Conservation (phyloP, 2,888 invertebrate genomes). For the Nomada hirtipes region DNA sequence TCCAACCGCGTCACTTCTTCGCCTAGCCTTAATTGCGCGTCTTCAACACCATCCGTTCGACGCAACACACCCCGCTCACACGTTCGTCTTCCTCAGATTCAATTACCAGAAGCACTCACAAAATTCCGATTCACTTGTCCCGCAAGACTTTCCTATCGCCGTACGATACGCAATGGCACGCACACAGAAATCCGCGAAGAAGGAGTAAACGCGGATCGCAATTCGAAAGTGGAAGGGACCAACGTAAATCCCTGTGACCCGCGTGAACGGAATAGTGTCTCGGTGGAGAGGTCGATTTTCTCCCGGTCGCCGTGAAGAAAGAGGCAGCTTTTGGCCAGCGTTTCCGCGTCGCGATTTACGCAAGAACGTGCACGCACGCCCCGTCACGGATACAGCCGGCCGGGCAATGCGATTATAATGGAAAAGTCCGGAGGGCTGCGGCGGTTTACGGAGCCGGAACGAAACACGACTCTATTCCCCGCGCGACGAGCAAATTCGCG, state of each 20-base stretch:
- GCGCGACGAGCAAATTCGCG: conserved; percentile 37
- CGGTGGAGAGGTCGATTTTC: conserved; percentile 3
- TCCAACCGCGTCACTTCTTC: not conserved
- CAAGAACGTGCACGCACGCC: not conserved
- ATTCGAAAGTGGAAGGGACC: not conserved
- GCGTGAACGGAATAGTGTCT: conserved; percentile 11
- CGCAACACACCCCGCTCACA: not conserved
- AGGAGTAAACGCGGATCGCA: conserved; percentile 2
- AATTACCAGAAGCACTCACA: conserved; percentile 32
- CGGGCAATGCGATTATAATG: conserved; percentile 68
- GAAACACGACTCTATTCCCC: conserved; percentile 65
- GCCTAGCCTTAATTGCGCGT: conserved; percentile 30
- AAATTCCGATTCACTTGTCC: conserved; percentile 10
- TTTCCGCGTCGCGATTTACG: conserved; percentile 39
- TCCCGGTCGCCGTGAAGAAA: conserved; percentile 13
- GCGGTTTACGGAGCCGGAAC: conserved; percentile 66
- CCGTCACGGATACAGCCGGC: conserved; percentile 47
- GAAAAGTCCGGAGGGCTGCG: conserved; percentile 59
- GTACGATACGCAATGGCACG: not conserved
- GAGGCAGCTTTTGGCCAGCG: conserved; percentile 22
- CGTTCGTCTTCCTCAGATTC: conserved; percentile 9
- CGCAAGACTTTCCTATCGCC: not conserved
- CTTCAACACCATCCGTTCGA: not conserved
- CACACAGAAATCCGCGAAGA: not conserved
- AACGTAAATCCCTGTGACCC: not conserved